A percentile compares a stretch with the other conserved stretches of the same genome.
Evolutionary conservation across 2,113 vertebrate species (phyloP).

Genomic region (Rousettus leschenaultii): DNA sequence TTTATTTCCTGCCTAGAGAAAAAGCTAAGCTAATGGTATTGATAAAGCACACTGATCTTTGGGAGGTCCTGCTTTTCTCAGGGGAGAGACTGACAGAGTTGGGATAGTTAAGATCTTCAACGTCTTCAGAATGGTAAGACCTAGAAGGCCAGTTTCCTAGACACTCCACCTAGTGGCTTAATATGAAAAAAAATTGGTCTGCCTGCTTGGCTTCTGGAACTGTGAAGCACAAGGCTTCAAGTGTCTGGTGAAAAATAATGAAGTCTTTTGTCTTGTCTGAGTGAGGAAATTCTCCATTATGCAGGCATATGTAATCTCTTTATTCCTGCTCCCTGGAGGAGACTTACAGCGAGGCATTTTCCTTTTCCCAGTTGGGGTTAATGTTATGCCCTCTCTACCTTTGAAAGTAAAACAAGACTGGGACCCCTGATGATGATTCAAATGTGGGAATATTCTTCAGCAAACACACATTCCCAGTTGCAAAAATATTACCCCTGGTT

Average conservation of each 20-base stretch:
- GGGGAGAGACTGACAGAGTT: neutral
- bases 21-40: neutral
- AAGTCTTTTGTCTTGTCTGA: slow-evolving; percentile 73
- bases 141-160: neutral
- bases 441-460: slow-evolving; percentile 77
- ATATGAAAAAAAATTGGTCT: neutral
- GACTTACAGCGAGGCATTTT: slow-evolving; percentile 58
- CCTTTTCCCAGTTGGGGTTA: slow-evolving; percentile 73
- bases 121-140: neutral
- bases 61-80: neutral
- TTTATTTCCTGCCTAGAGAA: neutral
- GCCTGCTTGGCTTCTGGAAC: neutral
- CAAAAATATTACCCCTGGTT: slow-evolving; percentile 75
- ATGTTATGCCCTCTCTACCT: slow-evolving; percentile 68
- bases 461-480: slow-evolving; percentile 75
- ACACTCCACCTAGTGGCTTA: slow-evolving; percentile 45
- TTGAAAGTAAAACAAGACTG: slow-evolving; percentile 76
- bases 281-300: slow-evolving; percentile 71
- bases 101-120: neutral
- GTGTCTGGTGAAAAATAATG: slow-evolving; percentile 70
- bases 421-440: slow-evolving; percentile 74
- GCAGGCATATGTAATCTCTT: slow-evolving; percentile 68
- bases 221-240: slow-evolving; percentile 38
- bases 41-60: neutral
- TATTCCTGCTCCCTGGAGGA: slow-evolving; percentile 65